Conservation (phyloP, 2,797 vertebrate genomes). For the Nyctalus aviator region DNA sequence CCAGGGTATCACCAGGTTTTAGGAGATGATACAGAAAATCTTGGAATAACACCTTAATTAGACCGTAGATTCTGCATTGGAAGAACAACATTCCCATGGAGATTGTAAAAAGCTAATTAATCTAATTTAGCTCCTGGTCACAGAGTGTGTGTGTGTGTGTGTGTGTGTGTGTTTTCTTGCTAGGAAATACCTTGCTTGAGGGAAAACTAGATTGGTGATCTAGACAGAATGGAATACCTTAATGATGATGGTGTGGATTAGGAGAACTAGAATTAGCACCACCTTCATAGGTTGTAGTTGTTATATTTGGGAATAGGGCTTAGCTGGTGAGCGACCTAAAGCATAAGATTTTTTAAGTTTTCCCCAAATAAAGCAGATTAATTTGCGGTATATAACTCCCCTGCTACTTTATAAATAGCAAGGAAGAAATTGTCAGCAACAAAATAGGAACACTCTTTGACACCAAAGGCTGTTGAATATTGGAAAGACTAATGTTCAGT, state of each 20-base stretch:
- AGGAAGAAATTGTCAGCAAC: slow-evolving; percentile 30
- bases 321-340: slow-evolving; percentile 30
- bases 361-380: background rate
- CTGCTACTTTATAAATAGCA: slow-evolving; percentile 21
- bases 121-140: background rate
- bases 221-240: slow-evolving; percentile 25
- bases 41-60: slow-evolving; percentile 29
- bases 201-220: slow-evolving; percentile 5
- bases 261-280: slow-evolving; percentile 22
- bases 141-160: no score
- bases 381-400: background rate
- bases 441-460: slow-evolving; percentile 21
- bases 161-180: background rate
- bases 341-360: slow-evolving; percentile 39
- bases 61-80: background rate
- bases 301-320: slow-evolving; percentile 43
- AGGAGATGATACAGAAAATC: slow-evolving; percentile 2
- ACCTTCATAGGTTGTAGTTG: background rate
- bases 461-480: background rate
- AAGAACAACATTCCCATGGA: slow-evolving; percentile 27
- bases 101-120: background rate
- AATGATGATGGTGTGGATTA: background rate
- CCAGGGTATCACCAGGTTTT: background rate
- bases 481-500: slow-evolving; percentile 1
- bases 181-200: slow-evolving; percentile 20